Evolutionary conservation across 2,797 vertebrate genomes (phyloP).

Genomic region (Eospalax fontanierii): DNA sequence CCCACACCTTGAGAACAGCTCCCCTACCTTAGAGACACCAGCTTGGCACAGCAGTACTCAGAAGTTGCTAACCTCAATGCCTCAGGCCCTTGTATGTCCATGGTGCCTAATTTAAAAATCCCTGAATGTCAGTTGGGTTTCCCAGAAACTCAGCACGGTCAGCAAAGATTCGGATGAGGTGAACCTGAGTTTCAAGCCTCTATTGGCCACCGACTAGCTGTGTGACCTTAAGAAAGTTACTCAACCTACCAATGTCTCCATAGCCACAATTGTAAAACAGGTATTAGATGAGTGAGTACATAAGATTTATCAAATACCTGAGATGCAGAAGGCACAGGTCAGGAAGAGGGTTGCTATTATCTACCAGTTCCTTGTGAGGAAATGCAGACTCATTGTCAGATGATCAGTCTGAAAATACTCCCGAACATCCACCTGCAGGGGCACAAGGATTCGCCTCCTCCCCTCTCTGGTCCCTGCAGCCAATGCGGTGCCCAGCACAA

Average conservation of each 20-base stretch:
- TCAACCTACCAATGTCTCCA: not conserved
- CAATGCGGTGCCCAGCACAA: not conserved
- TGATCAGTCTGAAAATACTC: not conserved
- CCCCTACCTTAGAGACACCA: not conserved
- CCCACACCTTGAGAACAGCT: not conserved
- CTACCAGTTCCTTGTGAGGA: constrained; percentile 25
- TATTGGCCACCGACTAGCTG: not conserved
- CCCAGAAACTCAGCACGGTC: not conserved
- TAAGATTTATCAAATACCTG: constrained; percentile 7
- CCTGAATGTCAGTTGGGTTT: not conserved
- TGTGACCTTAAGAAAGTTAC: not conserved
- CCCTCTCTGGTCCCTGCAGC: not conserved
- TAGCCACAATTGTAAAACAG: not conserved
- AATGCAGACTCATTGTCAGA: not conserved
- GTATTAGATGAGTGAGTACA: not conserved
- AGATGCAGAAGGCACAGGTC: not conserved
- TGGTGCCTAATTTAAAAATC: not conserved
- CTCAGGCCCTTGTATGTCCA: not conserved
- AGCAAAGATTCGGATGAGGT: not conserved
- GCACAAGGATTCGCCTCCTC: not conserved
- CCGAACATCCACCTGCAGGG: not conserved
- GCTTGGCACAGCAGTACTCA: not conserved
- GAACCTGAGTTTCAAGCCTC: constrained; percentile 2
- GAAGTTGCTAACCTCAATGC: not conserved
- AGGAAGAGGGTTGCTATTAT: not conserved